Evolutionary conservation across 1,140 invertebrate genomes (phyloP).

Genomic region (Lordiphosa stackelbergi): DNA sequence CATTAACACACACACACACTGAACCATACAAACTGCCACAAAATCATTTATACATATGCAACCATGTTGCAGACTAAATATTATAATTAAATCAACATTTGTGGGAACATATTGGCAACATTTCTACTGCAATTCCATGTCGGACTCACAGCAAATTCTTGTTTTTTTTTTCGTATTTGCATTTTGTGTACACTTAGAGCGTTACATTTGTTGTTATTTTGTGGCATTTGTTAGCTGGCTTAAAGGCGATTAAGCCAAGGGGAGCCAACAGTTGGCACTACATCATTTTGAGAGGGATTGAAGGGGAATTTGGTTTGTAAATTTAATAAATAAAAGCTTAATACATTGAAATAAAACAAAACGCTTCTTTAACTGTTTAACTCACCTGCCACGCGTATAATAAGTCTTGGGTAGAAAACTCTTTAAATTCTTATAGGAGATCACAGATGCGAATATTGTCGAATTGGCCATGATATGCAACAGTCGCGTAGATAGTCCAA

Average conservation of each 20-base stretch:
- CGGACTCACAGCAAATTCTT: neutral
- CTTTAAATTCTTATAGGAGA: constrained; percentile 80
- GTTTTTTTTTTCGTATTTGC: constrained; percentile 43
- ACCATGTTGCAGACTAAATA: constrained; percentile 1
- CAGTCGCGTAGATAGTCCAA: constrained; percentile 61
- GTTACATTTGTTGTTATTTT: constrained; percentile 34
- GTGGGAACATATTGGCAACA: constrained; percentile 26
- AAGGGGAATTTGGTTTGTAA: neutral
- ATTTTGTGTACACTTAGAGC: constrained; percentile 57
- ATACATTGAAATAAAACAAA: too few relatives aligned
- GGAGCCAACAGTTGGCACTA: constrained; percentile 50
- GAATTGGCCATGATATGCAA: constrained; percentile 74
- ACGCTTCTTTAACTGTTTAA: neutral
- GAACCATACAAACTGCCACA: neutral
- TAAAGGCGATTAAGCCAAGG: constrained; percentile 56
- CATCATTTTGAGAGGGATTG: constrained; percentile 20
- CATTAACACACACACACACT: constrained; percentile 21
- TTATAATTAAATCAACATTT: constrained; percentile 52
- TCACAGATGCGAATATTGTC: constrained; percentile 77
- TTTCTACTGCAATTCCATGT: neutral
- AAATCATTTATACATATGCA: neutral
- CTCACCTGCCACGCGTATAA: constrained; percentile 77
- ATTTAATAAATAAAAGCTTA: neutral
- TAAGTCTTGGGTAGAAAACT: constrained; percentile 79
- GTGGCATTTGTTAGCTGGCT: constrained; percentile 18